Evolutionary conservation across 2,797 vertebrate genomes (phyloP).

Genomic region (Pogoniulus pusillus): DNA sequence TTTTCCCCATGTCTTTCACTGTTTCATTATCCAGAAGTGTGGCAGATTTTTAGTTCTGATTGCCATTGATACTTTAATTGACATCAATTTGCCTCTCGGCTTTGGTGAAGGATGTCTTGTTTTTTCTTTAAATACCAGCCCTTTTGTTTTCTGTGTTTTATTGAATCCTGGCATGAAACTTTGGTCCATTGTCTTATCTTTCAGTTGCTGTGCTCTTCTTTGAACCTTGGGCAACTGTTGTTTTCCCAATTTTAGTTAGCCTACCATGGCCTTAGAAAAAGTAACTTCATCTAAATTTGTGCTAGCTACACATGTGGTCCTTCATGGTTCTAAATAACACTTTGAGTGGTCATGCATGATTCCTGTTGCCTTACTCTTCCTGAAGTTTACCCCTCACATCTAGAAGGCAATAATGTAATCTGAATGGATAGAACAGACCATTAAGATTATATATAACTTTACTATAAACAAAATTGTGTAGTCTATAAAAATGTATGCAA

Average conservation of each 20-base stretch:
- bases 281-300: neutral
- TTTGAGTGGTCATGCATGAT: neutral
- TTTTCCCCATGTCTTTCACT: neutral
- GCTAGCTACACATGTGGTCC: neutral
- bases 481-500: neutral
- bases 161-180: neutral
- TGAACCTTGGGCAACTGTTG: neutral
- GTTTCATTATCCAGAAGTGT: neutral
- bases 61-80: conserved; percentile 2
- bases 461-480: neutral
- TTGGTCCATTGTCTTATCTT: neutral
- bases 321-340: neutral
- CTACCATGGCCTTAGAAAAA: neutral
- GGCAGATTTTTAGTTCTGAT: neutral
- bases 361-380: neutral
- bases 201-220: neutral
- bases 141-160: neutral
- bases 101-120: neutral
- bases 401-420: neutral
- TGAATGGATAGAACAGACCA: neutral
- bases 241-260: neutral
- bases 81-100: neutral
- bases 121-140: neutral
- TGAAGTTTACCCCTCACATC: neutral
- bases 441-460: neutral